Conservation (phyloP, 2,113 vertebrate genomes). For the Tylochromis polylepis region DNA sequence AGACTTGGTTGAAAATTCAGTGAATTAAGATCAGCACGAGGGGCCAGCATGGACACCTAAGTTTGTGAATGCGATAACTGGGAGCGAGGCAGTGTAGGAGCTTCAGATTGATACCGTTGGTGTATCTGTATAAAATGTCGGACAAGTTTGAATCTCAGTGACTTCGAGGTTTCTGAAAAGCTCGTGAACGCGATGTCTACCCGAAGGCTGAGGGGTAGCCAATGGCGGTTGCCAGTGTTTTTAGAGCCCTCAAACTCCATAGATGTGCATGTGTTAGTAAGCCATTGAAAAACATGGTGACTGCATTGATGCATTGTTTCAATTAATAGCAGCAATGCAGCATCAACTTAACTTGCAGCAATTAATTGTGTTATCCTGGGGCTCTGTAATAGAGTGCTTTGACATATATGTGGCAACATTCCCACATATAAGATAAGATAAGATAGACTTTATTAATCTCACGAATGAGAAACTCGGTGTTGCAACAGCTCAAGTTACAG, state of each 20-base stretch:
- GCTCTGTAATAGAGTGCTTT: background rate
- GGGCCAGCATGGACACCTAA: background rate
- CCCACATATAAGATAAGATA: too few relatives aligned
- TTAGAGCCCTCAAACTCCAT: background rate
- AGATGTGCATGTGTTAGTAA: rapidly evolving
- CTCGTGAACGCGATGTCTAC: background rate
- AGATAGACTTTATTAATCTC: too few relatives aligned
- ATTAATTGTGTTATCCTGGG: background rate
- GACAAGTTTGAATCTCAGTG: background rate
- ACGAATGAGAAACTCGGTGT: too few relatives aligned
- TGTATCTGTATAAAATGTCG: too few relatives aligned
- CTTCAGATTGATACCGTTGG: background rate
- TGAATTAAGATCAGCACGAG: background rate
- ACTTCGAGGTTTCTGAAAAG: background rate
- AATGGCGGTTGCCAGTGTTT: background rate
- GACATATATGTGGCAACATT: background rate
- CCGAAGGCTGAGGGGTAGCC: background rate
- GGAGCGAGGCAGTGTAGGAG: background rate
- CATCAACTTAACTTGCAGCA: background rate
- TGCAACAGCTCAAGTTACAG: too few relatives aligned
- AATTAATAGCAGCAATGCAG: background rate
- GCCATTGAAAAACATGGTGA: background rate
- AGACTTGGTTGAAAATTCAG: background rate
- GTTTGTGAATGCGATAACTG: background rate
- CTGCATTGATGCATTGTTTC: background rate